phyloP scores from a whole-genome alignment of 2,113 vertebrate genomes.

The Calypte anna region DNA sequence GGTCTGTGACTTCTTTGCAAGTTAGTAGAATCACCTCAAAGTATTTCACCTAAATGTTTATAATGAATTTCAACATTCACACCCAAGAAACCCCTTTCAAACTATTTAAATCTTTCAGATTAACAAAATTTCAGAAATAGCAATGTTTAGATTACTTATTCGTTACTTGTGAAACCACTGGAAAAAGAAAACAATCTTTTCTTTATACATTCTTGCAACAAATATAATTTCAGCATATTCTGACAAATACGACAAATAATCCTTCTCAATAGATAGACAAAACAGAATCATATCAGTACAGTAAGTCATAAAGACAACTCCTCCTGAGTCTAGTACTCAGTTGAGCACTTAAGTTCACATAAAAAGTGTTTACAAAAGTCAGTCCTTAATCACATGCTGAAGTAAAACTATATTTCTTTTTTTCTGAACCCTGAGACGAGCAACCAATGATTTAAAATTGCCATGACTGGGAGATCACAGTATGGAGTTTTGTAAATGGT shows the following conservation, averaged over 20 bases:
- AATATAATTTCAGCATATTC: neutral
- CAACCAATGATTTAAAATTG: constrained; percentile 14
- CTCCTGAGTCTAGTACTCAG: constrained; percentile 18
- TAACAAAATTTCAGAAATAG: neutral
- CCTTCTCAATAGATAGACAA: neutral
- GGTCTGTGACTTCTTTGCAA: neutral
- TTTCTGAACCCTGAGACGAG: constrained; percentile 40
- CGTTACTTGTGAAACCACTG: neutral
- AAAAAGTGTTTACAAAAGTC: constrained; percentile 23
- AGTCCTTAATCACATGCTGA: constrained; percentile 16
- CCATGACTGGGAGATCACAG: neutral
- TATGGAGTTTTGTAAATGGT: neutral
- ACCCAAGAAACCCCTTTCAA: neutral
- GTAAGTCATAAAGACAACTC: constrained; percentile 23
- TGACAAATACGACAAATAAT: neutral
- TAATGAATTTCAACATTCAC: neutral
- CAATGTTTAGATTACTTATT: neutral
- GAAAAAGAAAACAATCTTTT: neutral
- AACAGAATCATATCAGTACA: constrained; percentile 6
- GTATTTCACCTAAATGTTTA: neutral
- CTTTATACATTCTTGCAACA: neutral
- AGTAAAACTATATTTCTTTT: constrained; percentile 41
- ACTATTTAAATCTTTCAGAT: neutral
- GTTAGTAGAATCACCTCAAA: neutral
- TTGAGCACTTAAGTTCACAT: constrained; percentile 15